Percentiles rank a stretch among this genome's conserved stretches.
Conservation (phyloP, 2,113 vertebrate species). For the Lepus timidus region DNA sequence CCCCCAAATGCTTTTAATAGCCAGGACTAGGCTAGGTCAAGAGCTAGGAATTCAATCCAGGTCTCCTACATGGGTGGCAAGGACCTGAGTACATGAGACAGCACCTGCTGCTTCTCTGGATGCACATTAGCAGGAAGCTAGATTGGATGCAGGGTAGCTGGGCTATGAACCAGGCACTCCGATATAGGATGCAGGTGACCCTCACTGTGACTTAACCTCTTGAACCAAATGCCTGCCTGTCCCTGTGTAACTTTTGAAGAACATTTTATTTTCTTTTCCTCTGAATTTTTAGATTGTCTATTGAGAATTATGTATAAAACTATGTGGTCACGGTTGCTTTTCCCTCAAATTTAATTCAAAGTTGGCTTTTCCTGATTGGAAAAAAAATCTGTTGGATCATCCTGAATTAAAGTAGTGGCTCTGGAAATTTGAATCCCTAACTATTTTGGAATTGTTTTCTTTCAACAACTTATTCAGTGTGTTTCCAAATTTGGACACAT, state of each 20-base stretch:
- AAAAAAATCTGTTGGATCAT: neutral
- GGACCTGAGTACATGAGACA: no score
- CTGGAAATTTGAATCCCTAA: neutral
- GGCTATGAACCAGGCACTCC: no score
- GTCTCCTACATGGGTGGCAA: no score
- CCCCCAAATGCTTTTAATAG: no score
- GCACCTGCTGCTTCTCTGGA: no score
- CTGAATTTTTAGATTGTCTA: neutral
- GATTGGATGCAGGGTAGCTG: no score
- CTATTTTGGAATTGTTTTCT: conserved; percentile 24
- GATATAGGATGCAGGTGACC: no score
- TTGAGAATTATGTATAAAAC: neutral
- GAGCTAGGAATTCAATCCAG: no score
- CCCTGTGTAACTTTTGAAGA: neutral
- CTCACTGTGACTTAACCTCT: no score
- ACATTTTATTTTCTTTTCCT: neutral
- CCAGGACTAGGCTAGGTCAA: no score
- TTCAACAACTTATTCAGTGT: neutral
- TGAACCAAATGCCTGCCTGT: no score
- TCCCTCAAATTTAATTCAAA: neutral
- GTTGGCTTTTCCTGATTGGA: neutral
- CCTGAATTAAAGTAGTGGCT: neutral
- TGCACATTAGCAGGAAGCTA: no score
- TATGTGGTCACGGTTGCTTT: neutral
- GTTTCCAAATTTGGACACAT: neutral